Base-by-base conservation (phyloP, 2,113 vertebrate genomes). In the Periophthalmodon schlosseri region DNA sequence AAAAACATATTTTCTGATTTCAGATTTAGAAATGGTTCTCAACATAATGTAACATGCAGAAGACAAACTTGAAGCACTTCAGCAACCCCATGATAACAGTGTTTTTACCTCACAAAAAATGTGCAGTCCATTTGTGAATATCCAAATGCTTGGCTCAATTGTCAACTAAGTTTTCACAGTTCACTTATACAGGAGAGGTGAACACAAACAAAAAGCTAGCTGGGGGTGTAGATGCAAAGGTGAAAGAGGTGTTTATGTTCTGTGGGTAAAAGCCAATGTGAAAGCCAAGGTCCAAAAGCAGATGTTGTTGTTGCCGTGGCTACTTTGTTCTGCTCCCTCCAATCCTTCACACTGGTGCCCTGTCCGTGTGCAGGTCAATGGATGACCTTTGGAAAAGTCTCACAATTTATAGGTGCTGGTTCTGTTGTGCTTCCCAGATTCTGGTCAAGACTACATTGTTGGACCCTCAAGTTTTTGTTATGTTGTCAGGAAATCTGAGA, bases 391-490 rank as follows among this genome's bases (percentile, higher is more conserved):
- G 80, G 68, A 71, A 74, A 86, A 90, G 82, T 87, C 83, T 71
- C 82, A 56, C 74, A 76, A 74, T 90, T 90, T 90, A 90, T 86
- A 87, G 84, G 92, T 84, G 84, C 7, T 56, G 54, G 20, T n/a
- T 56, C 54, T 21, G 79, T 47, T 44, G 39, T 9, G 39, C 1
- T 44, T 10, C 2, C 39, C 7, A 44, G 9, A 44, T 44, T 10
- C 77, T 66, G 72, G 83, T 61, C 67, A 16, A 75, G 71, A 77
- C 54, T 7, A 0, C n/a, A 23, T 10, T 4, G 54, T 57, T 28
- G 28, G 28, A 28, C 28, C 28, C 28, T 28, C 1, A 28, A 28
- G 28, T 28, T 28, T 54, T 20, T 20, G 4, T 20, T n/a, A n/a
- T 3, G 52, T 54, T 9, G 20, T 11, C 20, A 56, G 54, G 15